These are phyloP conservation scores for Cydia pomonella DNA, from an alignment of 1,140 invertebrate genomes.

Conservation along the genomic window DNA sequence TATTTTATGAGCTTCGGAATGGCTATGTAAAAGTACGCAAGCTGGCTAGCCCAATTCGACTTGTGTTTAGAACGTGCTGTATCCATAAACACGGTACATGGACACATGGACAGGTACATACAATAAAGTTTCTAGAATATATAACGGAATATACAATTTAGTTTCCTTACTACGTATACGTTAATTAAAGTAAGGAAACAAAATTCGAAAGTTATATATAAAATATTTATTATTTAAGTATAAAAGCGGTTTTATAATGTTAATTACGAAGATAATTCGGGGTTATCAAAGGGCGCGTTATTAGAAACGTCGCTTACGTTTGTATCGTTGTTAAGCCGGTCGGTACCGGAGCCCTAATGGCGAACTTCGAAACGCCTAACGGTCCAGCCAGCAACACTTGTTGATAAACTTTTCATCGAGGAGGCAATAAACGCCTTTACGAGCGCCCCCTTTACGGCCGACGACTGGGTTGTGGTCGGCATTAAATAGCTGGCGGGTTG, in stretches of 20 bases:
- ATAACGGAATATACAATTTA: neutral
- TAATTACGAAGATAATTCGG: neutral
- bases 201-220: neutral
- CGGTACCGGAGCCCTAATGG: neutral
- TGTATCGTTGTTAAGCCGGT: neutral
- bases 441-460: neutral
- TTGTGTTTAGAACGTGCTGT: neutral
- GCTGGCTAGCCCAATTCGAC: neutral
- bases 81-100: constrained; percentile 7
- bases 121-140: constrained; percentile 15
- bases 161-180: neutral
- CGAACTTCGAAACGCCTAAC: constrained; percentile 18
- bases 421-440: constrained; percentile 25
- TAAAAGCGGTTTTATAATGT: neutral
- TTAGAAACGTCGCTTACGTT: neutral
- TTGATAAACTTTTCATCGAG: constrained; percentile 30
- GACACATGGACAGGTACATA: neutral
- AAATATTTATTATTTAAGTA: constrained; percentile 9
- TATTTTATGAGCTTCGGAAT: constrained; percentile 16
- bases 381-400: constrained; percentile 11
- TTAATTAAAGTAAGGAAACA: neutral
- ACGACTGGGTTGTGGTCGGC: constrained; percentile 14
- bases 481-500: neutral
- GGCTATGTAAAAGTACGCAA: constrained; percentile 21
- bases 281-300: constrained; percentile 20